Conservation (phyloP, 2,113 vertebrate genomes). For the Parotia lawesii region DNA sequence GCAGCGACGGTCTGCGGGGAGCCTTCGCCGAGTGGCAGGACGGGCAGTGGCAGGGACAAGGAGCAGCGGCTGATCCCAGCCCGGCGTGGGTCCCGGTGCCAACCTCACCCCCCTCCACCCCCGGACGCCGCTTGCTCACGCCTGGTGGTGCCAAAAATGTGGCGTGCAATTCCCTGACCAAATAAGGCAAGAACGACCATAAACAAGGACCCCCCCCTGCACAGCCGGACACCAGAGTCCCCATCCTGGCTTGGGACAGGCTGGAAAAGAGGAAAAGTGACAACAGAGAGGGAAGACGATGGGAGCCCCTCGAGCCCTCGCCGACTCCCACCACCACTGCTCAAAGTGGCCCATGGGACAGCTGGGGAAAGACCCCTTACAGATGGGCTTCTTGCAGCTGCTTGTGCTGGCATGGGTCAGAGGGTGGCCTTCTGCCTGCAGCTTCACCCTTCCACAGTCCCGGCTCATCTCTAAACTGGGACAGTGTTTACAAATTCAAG, state of each 20-base stretch:
- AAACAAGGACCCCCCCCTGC: conserved; percentile 31
- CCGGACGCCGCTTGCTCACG: neutral
- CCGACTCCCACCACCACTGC: neutral
- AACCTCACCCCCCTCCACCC: conserved; percentile 17
- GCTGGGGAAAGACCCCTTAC: neutral
- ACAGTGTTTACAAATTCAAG: neutral
- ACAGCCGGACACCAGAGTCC: neutral
- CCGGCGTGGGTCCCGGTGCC: neutral
- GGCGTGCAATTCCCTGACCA: conserved; percentile 60
- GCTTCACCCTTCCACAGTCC: neutral
- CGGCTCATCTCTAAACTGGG: neutral
- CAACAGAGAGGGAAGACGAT: neutral
- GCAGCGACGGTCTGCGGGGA: neutral
- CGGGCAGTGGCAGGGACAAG: neutral
- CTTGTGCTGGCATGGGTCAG: neutral
- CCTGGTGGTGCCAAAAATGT: conserved; percentile 61
- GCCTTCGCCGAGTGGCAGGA: neutral
- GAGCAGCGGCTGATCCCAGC: conserved; percentile 2
- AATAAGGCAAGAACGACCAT: conserved; percentile 59
- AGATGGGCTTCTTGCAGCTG: neutral
- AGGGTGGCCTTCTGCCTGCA: neutral
- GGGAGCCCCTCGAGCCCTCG: fast-evolving
- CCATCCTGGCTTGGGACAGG: neutral
- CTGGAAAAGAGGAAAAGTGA: neutral
- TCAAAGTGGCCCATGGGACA: neutral